phyloP scores from a whole-genome alignment of 2,888 invertebrate species.

The Agrypnus murinus region DNA sequence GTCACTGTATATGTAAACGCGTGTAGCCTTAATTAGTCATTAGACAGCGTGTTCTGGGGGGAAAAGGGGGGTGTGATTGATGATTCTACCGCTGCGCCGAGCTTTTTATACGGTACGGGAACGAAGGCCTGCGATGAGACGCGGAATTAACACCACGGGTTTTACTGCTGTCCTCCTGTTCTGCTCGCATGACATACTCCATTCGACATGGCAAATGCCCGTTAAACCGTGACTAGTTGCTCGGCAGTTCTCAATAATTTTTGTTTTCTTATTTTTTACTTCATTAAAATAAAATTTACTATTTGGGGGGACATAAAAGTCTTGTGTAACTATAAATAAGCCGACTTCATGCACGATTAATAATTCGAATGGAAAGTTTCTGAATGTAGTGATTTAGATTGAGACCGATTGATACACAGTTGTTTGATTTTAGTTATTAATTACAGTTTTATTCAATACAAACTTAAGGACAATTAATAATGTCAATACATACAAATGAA shows the following conservation, averaged over 20 bases:
- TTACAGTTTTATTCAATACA: too few relatives aligned
- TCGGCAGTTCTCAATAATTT: constrained; percentile 58
- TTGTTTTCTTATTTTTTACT: constrained; percentile 13
- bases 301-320: constrained; percentile 8
- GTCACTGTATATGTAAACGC: constrained; percentile 56
- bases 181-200: constrained; percentile 64
- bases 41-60: constrained; percentile 35
- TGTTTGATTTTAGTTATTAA: too few relatives aligned
- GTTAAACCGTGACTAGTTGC: constrained; percentile 65
- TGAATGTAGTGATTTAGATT: too few relatives aligned
- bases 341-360: neutral
- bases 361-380: too few relatives aligned
- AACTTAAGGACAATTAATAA: too few relatives aligned
- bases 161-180: constrained; percentile 60
- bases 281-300: constrained; percentile 35
- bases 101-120: constrained; percentile 61
- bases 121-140: constrained; percentile 57
- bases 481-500: too few relatives aligned
- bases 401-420: too few relatives aligned
- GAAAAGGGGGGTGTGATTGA: constrained; percentile 57
- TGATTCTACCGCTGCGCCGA: constrained; percentile 59
- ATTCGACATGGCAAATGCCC: constrained; percentile 67
- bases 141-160: constrained; percentile 63
- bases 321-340: constrained; percentile 24
- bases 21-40: constrained; percentile 62